Conservation (phyloP, 2,113 vertebrate genomes). For the Alces alces region DNA sequence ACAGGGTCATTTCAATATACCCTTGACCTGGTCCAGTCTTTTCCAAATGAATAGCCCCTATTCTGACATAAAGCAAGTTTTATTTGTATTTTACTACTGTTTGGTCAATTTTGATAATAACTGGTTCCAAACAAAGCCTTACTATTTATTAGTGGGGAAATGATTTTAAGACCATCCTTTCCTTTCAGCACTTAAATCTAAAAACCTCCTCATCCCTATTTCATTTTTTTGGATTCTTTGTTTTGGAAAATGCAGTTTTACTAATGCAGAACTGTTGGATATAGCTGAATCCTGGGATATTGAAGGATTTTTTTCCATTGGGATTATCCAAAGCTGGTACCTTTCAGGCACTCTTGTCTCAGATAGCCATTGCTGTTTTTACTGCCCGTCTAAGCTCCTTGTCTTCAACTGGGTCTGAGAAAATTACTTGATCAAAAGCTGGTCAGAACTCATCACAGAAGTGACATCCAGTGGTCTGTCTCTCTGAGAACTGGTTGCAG, state of each 20-base stretch:
- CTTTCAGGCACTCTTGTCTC: background rate
- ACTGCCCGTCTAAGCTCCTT: constrained; percentile 9
- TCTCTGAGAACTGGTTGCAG: background rate
- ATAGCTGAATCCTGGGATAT: background rate
- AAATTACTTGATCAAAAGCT: constrained; percentile 15
- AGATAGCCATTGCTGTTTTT: background rate
- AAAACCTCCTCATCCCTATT: background rate
- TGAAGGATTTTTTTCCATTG: constrained; percentile 33
- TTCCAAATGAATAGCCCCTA: constrained; percentile 24
- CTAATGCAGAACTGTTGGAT: constrained; percentile 20
- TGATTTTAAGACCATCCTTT: constrained; percentile 59
- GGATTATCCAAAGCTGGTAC: background rate
- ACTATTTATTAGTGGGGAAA: constrained; percentile 54
- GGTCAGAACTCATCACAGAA: constrained; percentile 34
- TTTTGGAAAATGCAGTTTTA: constrained; percentile 46
- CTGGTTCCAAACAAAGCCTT: constrained; percentile 60
- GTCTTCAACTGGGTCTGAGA: constrained; percentile 29
- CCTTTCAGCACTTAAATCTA: constrained; percentile 31
- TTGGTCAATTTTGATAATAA: constrained; percentile 56
- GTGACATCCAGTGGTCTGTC: background rate
- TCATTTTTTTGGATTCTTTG: constrained; percentile 44
- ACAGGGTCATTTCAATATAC: background rate
- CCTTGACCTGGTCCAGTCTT: constrained; percentile 11
- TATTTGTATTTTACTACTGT: constrained; percentile 61
- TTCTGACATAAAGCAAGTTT: constrained; percentile 31